Conservation (phyloP, 2,797 vertebrate genomes). For the Muscicapa striata region DNA sequence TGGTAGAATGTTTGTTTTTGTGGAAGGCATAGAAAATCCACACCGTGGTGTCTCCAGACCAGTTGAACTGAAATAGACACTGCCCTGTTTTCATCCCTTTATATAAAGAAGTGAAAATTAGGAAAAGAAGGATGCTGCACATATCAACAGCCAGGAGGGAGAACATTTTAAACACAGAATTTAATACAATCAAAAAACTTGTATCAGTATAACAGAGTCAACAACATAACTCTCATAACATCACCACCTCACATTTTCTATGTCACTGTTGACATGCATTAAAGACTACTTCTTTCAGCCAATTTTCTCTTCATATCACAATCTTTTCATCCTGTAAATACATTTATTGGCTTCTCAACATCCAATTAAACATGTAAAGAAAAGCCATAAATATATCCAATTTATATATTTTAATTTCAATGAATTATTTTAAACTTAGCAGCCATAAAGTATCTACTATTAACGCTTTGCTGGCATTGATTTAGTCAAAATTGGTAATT, state of each 20-base stretch:
- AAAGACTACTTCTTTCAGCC: slow-evolving; percentile 1
- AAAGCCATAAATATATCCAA: neutral
- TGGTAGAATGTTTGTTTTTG: neutral
- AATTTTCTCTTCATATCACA: neutral
- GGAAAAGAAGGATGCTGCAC: slow-evolving; percentile 49
- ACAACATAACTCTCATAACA: slow-evolving; percentile 43
- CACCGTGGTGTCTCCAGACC: slow-evolving; percentile 11
- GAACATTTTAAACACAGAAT: neutral
- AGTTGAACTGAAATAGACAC: slow-evolving; percentile 24
- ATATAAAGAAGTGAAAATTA: slow-evolving; percentile 58
- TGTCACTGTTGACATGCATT: neutral
- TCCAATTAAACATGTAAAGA: neutral
- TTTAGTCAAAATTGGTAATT: neutral
- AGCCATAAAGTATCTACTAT: neutral
- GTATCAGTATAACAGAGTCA: slow-evolving; percentile 52
- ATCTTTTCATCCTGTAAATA: slow-evolving; percentile 11
- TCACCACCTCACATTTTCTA: slow-evolving; percentile 29
- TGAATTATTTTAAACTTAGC: neutral
- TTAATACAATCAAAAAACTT: slow-evolving; percentile 65
- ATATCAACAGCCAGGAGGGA: slow-evolving; percentile 32
- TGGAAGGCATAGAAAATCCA: neutral
- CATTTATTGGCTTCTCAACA: neutral
- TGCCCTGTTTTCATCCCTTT: slow-evolving; percentile 40
- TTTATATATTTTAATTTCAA: neutral
- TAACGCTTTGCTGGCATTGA: neutral